Conservation (phyloP, 2,888 invertebrate genomes). For the Theretra japonica region DNA sequence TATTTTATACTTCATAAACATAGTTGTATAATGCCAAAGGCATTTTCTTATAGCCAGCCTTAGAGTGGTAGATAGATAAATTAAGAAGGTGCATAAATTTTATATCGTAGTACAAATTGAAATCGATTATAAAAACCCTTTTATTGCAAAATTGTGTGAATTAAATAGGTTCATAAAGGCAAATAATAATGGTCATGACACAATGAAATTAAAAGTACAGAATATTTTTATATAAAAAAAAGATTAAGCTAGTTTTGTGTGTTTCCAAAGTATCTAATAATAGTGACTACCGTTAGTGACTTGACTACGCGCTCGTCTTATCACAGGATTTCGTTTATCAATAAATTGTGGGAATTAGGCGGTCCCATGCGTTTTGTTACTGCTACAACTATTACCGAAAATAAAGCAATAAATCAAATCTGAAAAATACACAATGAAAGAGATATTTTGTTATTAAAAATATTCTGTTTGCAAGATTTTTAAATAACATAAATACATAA, state of each 20-base stretch:
- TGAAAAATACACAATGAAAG: not conserved
- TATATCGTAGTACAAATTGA: no score
- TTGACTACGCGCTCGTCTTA: conserved; percentile 56
- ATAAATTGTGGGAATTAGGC: conserved; percentile 37
- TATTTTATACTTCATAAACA: no score
- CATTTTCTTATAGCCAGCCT: no score
- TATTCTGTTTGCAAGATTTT: no score
- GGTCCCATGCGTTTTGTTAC: conserved; percentile 32
- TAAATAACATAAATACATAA: not conserved
- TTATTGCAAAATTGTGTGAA: no score
- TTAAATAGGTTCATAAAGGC: not conserved
- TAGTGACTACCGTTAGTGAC: conserved; percentile 41
- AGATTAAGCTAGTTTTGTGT: conserved; percentile 23
- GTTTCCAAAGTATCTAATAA: conserved; percentile 33
- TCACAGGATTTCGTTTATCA: conserved; percentile 65
- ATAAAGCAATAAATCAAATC: not conserved
- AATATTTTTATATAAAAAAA: not conserved
- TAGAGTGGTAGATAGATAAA: no score
- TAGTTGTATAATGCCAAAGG: no score
- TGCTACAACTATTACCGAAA: not conserved
- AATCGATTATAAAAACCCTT: no score
- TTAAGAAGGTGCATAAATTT: no score
- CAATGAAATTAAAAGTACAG: no score
- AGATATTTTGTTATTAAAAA: no score
- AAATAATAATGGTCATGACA: not conserved